Conservation (phyloP, 1,140 invertebrate genomes). For the Eriosoma lanigerum region DNA sequence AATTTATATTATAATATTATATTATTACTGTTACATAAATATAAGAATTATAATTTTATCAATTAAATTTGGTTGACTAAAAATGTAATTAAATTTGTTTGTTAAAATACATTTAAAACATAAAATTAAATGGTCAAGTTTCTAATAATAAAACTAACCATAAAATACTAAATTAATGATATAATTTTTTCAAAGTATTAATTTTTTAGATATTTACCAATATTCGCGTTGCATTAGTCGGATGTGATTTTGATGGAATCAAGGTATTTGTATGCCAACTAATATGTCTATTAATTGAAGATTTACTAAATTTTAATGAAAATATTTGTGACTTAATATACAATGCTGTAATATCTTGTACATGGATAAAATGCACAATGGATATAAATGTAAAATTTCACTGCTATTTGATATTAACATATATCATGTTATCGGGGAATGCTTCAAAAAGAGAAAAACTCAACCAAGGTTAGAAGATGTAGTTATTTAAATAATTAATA, state of each 20-base stretch:
- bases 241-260: conserved; percentile 41
- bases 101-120: no score
- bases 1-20: no score
- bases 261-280: conserved; percentile 35
- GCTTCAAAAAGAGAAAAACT: conserved; percentile 38
- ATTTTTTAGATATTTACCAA: conserved; percentile 33
- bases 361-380: conserved; percentile 30
- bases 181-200: no score
- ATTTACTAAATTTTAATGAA: conserved; percentile 10
- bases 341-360: conserved; percentile 35
- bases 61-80: no score
- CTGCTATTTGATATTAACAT: conserved; percentile 33
- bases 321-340: conserved; percentile 22
- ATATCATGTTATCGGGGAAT: conserved; percentile 38
- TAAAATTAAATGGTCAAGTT: no score
- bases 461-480: conserved; percentile 24
- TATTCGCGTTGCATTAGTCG: background rate
- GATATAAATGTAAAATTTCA: conserved; percentile 49
- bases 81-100: no score
- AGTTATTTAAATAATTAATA: background rate
- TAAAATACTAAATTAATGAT: no score
- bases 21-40: no score
- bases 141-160: no score
- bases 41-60: no score
- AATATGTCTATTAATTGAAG: conserved; percentile 19